A percentile compares a stretch with the other conserved stretches of the same genome.
Evolutionary conservation across 2,797 vertebrate species (phyloP).

Genomic region (Myiothlypis chrysogaster): DNA sequence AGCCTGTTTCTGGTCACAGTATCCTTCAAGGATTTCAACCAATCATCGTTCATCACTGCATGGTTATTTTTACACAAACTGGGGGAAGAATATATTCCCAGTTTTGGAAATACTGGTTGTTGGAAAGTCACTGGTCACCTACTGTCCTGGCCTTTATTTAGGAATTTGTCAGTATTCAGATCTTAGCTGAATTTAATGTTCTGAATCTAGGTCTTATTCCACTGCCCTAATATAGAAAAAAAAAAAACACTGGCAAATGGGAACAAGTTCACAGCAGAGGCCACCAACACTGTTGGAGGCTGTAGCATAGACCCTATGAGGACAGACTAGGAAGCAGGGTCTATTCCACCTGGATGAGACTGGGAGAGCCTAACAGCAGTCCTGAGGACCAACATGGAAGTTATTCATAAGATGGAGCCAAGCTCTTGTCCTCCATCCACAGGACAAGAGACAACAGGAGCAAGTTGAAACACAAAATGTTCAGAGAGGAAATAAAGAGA

Average conservation of each 20-base stretch:
- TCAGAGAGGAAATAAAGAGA: neutral
- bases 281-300: rapidly evolving
- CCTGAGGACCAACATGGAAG: neutral
- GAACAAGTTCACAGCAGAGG: neutral
- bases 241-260: neutral
- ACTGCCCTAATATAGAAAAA: neutral
- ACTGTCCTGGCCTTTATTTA: neutral
- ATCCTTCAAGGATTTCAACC: neutral
- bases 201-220: too few relatives aligned
- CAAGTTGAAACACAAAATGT: neutral
- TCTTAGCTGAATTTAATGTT: neutral
- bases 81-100: neutral
- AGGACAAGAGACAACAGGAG: neutral
- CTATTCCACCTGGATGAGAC: neutral
- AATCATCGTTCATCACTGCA: neutral
- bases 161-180: neutral
- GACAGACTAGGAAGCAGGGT: rapidly evolving
- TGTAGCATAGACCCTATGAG: neutral
- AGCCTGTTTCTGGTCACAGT: neutral
- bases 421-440: neutral
- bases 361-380: neutral
- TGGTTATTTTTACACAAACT: neutral
- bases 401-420: neutral
- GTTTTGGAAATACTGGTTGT: neutral
- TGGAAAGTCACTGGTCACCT: neutral